phyloP scores from a whole-genome alignment of 1,140 invertebrate species.

The Cylas formicarius region DNA sequence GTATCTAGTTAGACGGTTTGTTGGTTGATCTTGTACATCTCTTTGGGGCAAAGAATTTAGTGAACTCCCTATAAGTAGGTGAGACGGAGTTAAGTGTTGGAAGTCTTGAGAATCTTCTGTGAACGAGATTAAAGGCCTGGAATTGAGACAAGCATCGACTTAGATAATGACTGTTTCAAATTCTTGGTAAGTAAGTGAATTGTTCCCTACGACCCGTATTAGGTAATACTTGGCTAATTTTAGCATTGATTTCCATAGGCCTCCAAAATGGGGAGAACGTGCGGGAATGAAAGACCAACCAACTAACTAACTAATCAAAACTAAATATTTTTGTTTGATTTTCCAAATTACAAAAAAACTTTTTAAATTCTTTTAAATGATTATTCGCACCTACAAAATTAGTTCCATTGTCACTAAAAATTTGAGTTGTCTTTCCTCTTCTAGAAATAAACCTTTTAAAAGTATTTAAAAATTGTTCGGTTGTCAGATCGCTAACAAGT shows the following conservation, averaged over 20 bases:
- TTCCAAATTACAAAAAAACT: background rate
- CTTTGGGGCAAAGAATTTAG: too few relatives aligned
- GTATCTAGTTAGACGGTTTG: too few relatives aligned
- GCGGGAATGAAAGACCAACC: too few relatives aligned
- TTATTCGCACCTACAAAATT: conserved; percentile 30
- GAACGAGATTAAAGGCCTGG: background rate
- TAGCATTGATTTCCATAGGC: too few relatives aligned
- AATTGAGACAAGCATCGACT: background rate
- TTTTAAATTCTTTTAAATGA: background rate
- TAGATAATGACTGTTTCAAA: background rate
- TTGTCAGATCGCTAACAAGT: conserved; percentile 17
- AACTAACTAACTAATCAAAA: too few relatives aligned
- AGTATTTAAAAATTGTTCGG: conserved; percentile 30
- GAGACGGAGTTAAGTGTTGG: background rate
- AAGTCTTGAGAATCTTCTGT: background rate
- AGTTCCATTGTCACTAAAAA: conserved; percentile 28
- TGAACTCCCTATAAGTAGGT: conserved; percentile 1
- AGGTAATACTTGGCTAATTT: too few relatives aligned
- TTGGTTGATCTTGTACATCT: too few relatives aligned
- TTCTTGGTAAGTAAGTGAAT: too few relatives aligned
- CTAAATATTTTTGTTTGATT: background rate
- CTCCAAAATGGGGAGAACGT: too few relatives aligned
- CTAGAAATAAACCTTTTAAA: conserved; percentile 32
- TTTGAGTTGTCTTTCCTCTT: conserved; percentile 17
- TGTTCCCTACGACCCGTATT: too few relatives aligned